Base-by-base conservation (phyloP, 1,140 invertebrate species). In the Aphaenogaster floridana region DNA sequence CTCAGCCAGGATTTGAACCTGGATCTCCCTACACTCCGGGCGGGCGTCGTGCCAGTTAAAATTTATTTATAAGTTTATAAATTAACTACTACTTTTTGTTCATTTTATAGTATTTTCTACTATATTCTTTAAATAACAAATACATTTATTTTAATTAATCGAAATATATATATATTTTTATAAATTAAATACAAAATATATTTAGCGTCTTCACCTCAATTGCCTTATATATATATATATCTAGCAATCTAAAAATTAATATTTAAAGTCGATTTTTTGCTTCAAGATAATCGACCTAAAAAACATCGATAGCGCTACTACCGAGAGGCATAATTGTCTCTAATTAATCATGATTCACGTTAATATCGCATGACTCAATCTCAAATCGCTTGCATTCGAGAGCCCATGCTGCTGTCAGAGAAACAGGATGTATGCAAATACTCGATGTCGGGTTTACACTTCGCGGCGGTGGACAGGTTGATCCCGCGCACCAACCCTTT, bases 381-480 rank as follows among this genome's bases (percentile, higher is more conserved):
- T 17, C 1, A 28, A 7, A 61, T 36, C 52, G 42, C 34, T 28
- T 7, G 42, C 2, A 42, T 21, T 54, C 13, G 36, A 68, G 39
- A 54, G 3, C 1, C 11, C 63, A 7, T 28, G 54, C 7, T 57
- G 36, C 48, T 81, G 28, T 83, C 39, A 34, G 39, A 57, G 50
- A 74, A 74, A 74, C 42, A 21, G 34, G 42, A 61, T 50, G 4
- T 69, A 84, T 84, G 80, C 80, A 84, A 84, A 84, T 74, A 21
- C n/a, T 42, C 17, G 36, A 15, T 76, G 28, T 83, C 54, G 42
- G 7, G 42, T 48, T 74, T 83, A 48, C 48, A 36, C 17, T 5
- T 28, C 8, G 57, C 15, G n/a, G 28, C 21, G 3, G 17, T 59
- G 7, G 42, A 63, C 80, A 74, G 69, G 80, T 76, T 84, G 80